Conservation (phyloP, 2,113 vertebrate species). For the Anthoscopus minutus region DNA sequence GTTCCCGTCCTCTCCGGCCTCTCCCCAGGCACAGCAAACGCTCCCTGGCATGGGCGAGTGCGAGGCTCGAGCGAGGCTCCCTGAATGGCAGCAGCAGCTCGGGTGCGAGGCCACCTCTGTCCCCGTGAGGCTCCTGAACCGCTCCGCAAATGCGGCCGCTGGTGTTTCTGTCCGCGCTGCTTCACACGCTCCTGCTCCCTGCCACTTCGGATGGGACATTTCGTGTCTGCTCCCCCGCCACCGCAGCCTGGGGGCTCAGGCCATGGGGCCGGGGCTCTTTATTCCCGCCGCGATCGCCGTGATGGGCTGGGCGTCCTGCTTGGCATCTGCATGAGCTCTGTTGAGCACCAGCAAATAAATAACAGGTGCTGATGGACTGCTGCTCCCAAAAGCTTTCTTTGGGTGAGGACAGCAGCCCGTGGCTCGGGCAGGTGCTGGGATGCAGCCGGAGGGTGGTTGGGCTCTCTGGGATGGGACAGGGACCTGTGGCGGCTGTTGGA, state of each 20-base stretch:
- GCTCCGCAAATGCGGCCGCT: too few relatives aligned
- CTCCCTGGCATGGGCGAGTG: too few relatives aligned
- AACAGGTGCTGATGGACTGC: not conserved
- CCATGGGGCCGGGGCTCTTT: rapidly evolving
- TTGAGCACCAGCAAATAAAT: not conserved
- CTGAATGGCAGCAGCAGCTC: too few relatives aligned
- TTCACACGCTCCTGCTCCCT: not conserved
- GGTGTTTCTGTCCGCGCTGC: too few relatives aligned
- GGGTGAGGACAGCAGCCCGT: rapidly evolving
- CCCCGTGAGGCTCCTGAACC: too few relatives aligned
- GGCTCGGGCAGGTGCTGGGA: not conserved
- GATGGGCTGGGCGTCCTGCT: not conserved
- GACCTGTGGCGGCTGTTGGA: not conserved
- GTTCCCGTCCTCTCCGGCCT: too few relatives aligned
- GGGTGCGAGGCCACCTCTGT: too few relatives aligned
- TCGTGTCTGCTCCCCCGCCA: not conserved
- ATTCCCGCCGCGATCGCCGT: too few relatives aligned
- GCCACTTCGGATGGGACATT: not conserved
- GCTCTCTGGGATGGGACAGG: too few relatives aligned
- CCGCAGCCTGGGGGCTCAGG: not conserved
- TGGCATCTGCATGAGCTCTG: rapidly evolving
- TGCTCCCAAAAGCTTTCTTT: not conserved
- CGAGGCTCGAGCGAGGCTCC: too few relatives aligned
- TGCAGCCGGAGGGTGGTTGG: rapidly evolving
- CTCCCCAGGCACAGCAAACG: too few relatives aligned